Conservation (phyloP, 2,888 invertebrate genomes). For the Arge pagana region DNA sequence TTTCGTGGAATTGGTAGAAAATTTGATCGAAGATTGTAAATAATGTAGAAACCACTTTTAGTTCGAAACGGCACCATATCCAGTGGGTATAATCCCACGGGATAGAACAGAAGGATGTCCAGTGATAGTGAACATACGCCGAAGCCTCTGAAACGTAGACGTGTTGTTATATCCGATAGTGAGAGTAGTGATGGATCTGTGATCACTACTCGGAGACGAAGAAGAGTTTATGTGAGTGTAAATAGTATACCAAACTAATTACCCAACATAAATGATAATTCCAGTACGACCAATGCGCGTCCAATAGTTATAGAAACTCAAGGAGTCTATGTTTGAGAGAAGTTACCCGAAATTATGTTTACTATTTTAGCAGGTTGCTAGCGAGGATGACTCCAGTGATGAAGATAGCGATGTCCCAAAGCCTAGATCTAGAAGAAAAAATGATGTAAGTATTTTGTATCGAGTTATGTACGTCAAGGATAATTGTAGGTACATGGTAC, state of each 20-base stretch:
- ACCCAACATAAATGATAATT: too few species aligned
- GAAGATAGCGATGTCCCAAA: constrained; percentile 43
- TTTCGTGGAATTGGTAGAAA: constrained; percentile 5
- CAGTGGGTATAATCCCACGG: constrained; percentile 34
- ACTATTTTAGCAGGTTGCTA: constrained; percentile 62
- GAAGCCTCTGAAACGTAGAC: constrained; percentile 43
- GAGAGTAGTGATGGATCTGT: constrained; percentile 51
- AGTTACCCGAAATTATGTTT: constrained; percentile 1
- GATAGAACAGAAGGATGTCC: constrained; percentile 42
- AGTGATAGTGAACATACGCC: constrained; percentile 45
- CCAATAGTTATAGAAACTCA: too few species aligned
- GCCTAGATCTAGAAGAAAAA: constrained; percentile 41
- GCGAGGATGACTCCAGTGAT: constrained; percentile 57
- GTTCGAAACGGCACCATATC: constrained; percentile 24
- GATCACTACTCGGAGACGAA: constrained; percentile 41
- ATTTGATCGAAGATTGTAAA: constrained; percentile 1
- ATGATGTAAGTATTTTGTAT: constrained; percentile 47
- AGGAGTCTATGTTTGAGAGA: too few species aligned
- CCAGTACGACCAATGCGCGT: too few species aligned
- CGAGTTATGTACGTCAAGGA: too few species aligned
- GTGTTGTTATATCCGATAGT: constrained; percentile 43
- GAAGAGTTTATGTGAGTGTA: constrained; percentile 45
- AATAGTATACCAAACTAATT: too few species aligned
- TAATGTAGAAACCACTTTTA: constrained; percentile 5
- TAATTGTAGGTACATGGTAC: too few species aligned